Base-by-base conservation (phyloP, 2,113 vertebrate species). In the Elephantulus edwardii region DNA sequence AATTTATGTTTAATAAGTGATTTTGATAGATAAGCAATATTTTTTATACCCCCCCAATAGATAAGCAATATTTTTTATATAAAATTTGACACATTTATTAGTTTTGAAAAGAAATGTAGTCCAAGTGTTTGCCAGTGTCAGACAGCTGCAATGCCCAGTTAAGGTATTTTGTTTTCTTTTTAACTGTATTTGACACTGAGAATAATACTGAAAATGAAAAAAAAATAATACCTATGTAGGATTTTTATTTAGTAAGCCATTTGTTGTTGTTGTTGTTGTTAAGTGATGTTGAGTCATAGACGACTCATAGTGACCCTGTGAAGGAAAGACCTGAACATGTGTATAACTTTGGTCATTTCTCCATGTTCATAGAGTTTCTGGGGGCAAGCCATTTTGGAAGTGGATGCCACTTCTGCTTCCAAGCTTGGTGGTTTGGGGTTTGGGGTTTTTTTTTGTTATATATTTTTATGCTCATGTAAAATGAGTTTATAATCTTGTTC, bases 401-500 rank as follows among this genome's bases (percentile, higher is more conserved):
- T n/a, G n/a, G n/a, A n/a, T n/a, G n/a, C n/a, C n/a, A n/a, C n/a
- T n/a, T n/a, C n/a, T n/a, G n/a, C n/a, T n/a, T n/a, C n/a, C n/a
- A n/a, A n/a, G n/a, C n/a, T n/a, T n/a, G n/a, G n/a, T n/a, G n/a
- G n/a, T n/a, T n/a, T n/a, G n/a, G n/a, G n/a, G n/a, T n/a, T n/a
- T n/a, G n/a, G n/a, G n/a, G n/a, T n/a, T n/a, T n/a, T n/a, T n/a
- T n/a, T n/a, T n/a, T n/a, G 86, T 38, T 91, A 4, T 4, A 35
- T 8, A 70, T 88, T 92, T 5, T 72, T 91, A 38, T 76, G n/a
- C 4, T 40, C 13, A 12, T 83, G 38, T 48, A 28, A 52, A 85
- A 35, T 88, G 40, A 93, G 10, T 92, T 91, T 91, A 22, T 86
- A 66, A 77, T 93, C 48, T 46, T 79, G 92, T 89, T 81, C 64